Conservation (phyloP, 1,140 invertebrate species). For the Euura lappo region DNA sequence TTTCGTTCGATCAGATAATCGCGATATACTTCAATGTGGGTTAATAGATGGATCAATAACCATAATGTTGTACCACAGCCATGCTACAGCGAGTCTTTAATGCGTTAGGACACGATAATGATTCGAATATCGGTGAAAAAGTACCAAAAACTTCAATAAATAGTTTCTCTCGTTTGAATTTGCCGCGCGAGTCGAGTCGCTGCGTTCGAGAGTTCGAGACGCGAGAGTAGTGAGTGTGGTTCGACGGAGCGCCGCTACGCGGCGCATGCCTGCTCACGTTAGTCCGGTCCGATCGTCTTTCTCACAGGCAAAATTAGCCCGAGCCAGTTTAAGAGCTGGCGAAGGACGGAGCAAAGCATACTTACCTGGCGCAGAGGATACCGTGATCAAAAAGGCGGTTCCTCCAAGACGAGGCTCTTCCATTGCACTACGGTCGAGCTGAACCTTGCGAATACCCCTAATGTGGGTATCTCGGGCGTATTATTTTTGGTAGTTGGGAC, state of each 20-base stretch:
- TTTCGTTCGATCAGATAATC: not conserved
- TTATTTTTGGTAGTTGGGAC: conserved; percentile 72
- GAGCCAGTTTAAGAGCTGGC: not conserved
- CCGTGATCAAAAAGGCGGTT: conserved; percentile 72
- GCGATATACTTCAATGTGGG: not conserved
- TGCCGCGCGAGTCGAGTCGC: no score
- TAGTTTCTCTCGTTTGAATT: no score
- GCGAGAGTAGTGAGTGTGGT: not conserved
- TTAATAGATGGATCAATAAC: not conserved
- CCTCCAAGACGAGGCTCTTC: conserved; percentile 36
- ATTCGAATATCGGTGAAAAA: no score
- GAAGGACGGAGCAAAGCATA: not conserved
- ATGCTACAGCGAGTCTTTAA: no score
- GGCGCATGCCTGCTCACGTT: not conserved
- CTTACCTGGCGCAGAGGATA: conserved; percentile 55
- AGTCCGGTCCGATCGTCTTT: not conserved
- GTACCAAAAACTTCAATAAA: no score
- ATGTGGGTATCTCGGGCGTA: conserved; percentile 69
- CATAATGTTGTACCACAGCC: not conserved
- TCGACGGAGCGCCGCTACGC: not conserved
- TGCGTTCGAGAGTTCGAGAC: not conserved
- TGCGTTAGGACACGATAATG: no score
- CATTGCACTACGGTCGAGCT: conserved; percentile 15
- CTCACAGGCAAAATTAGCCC: not conserved
- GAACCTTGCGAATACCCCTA: conserved; percentile 61